These are phyloP conservation scores for Harpalus rufipes DNA, from an alignment of 2,888 invertebrate genomes.

Conservation along the genomic window DNA sequence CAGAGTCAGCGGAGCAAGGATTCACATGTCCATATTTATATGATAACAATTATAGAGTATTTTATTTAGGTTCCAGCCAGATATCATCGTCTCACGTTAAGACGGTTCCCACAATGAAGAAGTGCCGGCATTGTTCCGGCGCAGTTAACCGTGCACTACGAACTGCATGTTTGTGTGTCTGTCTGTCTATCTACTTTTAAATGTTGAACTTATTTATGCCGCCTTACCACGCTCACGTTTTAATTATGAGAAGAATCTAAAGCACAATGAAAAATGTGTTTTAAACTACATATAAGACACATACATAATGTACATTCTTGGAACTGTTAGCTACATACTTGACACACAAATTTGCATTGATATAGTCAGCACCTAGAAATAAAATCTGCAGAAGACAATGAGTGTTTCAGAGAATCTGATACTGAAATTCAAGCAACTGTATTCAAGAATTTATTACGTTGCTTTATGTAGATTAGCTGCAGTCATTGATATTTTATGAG, in stretches of 20 bases:
- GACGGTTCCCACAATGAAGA: conserved; percentile 34
- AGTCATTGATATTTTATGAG: too few species aligned
- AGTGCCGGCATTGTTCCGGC: too few species aligned
- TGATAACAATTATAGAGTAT: conserved; percentile 22
- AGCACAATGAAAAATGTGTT: conserved; percentile 7
- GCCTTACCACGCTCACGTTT: conserved; percentile 11
- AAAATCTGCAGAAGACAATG: too few species aligned
- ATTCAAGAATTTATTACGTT: too few species aligned
- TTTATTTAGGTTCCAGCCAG: conserved; percentile 14
- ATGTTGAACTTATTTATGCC: conserved; percentile 37
- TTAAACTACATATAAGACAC: neutral
- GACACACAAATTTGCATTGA: neutral
- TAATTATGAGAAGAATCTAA: conserved; percentile 42
- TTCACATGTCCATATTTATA: conserved; percentile 46
- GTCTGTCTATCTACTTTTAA: conserved; percentile 40
- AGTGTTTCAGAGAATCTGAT: too few species aligned
- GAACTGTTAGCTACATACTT: neutral
- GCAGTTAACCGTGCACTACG: neutral
- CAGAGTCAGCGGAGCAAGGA: neutral
- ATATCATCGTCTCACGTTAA: conserved; percentile 34
- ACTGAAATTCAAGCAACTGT: too few species aligned
- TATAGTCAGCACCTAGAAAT: neutral
- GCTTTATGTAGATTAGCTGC: too few species aligned
- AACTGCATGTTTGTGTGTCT: conserved; percentile 15
- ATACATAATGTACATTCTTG: neutral